These are phyloP conservation scores for Megalops atlanticus DNA, from an alignment of 2,113 vertebrate species.

Conservation along the genomic window DNA sequence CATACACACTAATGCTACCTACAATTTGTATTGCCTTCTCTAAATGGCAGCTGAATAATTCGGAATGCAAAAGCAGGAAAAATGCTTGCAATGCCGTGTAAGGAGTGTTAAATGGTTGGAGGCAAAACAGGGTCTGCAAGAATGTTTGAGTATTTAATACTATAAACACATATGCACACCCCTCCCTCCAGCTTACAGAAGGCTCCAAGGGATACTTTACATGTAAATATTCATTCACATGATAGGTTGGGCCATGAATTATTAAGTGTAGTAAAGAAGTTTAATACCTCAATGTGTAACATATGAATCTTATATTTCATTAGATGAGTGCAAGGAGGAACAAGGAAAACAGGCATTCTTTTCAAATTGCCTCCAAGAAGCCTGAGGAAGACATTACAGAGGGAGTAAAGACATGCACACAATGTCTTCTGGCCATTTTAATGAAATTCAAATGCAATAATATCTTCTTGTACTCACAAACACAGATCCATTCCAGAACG, in stretches of 20 bases:
- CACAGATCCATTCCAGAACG: conserved; percentile 1
- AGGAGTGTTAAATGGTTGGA: conserved; percentile 64
- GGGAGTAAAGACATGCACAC: conserved; percentile 21
- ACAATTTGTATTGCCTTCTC: conserved; percentile 61
- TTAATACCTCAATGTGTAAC: conserved; percentile 61
- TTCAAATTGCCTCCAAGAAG: conserved; percentile 33
- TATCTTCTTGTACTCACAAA: conserved; percentile 18
- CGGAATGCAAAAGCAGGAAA: conserved; percentile 63
- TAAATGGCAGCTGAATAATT: conserved; percentile 65
- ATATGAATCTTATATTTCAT: conserved; percentile 60
- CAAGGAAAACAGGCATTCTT: conserved; percentile 43
- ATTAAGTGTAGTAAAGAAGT: conserved; percentile 69
- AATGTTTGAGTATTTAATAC: conserved; percentile 69
- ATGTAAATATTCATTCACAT: conserved; percentile 75
- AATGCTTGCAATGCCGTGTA: conserved; percentile 53
- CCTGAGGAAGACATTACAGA: conserved; percentile 38
- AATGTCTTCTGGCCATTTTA: conserved; percentile 29
- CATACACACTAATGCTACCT: background rate
- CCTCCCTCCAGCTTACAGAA: conserved; percentile 64
- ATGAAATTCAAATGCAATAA: conserved; percentile 35
- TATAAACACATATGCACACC: conserved; percentile 67
- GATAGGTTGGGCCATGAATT: conserved; percentile 70
- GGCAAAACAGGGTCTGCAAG: conserved; percentile 62
- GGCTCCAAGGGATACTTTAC: conserved; percentile 70
- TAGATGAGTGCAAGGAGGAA: conserved; percentile 50